Base-by-base conservation (phyloP, 1,140 invertebrate genomes). In the Globodera rostochiensis region DNA sequence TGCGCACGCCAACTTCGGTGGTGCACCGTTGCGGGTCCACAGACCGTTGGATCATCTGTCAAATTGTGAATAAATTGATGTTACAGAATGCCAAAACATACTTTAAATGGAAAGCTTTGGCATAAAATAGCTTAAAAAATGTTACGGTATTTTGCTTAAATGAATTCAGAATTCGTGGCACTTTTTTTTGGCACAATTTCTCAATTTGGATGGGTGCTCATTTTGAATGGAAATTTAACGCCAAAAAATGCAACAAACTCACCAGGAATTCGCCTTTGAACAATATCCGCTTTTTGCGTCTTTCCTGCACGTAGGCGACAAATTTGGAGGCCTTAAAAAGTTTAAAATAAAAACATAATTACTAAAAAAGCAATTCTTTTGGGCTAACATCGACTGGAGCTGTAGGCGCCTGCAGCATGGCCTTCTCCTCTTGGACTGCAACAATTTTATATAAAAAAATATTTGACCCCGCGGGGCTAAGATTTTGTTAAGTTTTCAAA, bases 371-470 rank as follows among this genome's bases (percentile, higher is more conserved):
- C 36, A 36, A 60, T 15, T 15, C 5, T 60, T 11, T 60, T n/a
- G 11, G 11, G 15, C 19, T 19, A 19, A 64, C 57, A 80, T 90
- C 89, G 36, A 89, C 86, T 3, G 88, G 88, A 50, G 84, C 82
- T n/a, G 88, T 83, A 5, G 88, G 88, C 13, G 86, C 88, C 53
- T 84, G 81, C 64, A 85, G 84, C 89, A 90, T 89, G 36, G 88
- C 88, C 76, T 89, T 90, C 75, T 90, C 89, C 73, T 89, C 88
- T 89, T 89, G 88, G 46, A 89, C 88, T 89, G 82, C 82, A 89
- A 85, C 5, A 19, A 64, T 19, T 53, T 7, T 64, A 64, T 4
- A 64, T 19, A 64, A 64, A 19, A 53, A 53, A 3, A 11, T 53
- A 11, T 53, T n/a, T n/a, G n/a, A 0, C 4, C 53, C 53, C 36